Evolutionary conservation across 2,888 invertebrate genomes (phyloP).

Genomic region (Hydropsyche betteni): DNA sequence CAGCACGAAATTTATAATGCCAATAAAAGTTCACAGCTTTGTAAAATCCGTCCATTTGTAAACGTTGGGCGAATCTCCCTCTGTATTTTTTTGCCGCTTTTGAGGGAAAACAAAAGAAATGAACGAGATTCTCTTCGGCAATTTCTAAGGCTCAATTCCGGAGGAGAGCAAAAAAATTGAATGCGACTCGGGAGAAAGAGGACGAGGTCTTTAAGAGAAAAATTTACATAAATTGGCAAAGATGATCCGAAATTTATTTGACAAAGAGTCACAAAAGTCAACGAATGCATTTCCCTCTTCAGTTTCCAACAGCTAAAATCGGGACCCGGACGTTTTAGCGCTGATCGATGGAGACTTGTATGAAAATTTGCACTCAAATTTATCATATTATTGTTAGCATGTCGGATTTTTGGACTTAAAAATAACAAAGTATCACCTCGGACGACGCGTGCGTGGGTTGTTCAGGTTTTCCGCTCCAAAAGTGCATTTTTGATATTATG

Average conservation of each 20-base stretch:
- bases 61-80: conserved; percentile 12
- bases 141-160: conserved; percentile 20
- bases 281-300: no score
- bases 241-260: conserved; percentile 24
- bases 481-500: background rate
- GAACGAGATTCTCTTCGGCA: conserved; percentile 22
- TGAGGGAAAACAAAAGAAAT: conserved; percentile 29
- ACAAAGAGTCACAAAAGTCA: conserved; percentile 4
- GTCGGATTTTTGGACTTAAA: conserved; percentile 5
- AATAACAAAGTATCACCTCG: conserved; percentile 9
- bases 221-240: conserved; percentile 13
- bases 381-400: conserved; percentile 8
- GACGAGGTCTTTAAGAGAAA: conserved; percentile 9
- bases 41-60: conserved; percentile 30
- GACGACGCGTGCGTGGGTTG: background rate
- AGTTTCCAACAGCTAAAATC: background rate
- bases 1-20: conserved; percentile 20
- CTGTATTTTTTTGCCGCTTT: background rate
- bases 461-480: conserved; percentile 2
- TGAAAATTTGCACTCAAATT: background rate
- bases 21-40: conserved; percentile 31
- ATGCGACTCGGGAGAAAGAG: conserved; percentile 4
- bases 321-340: background rate
- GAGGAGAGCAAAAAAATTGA: conserved; percentile 3
- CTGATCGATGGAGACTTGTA: conserved; percentile 4